These are phyloP conservation scores for Cotesia typhae DNA, from an alignment of 1,140 invertebrate genomes.

Conservation along the genomic window DNA sequence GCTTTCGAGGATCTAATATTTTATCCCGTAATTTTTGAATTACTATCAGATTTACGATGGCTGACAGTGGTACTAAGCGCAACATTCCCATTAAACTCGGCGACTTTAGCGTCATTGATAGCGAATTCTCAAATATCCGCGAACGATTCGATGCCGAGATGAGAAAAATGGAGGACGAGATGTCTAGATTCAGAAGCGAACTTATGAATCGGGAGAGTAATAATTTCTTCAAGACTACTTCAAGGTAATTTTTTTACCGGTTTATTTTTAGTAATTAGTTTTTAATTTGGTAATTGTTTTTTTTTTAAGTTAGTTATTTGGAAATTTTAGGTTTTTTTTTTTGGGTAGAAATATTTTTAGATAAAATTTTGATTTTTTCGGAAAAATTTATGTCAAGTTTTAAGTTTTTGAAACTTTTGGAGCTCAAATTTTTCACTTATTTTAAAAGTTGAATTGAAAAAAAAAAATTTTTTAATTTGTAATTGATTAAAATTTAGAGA, in stretches of 20 bases:
- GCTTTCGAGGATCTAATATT: neutral
- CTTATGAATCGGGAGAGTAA: conserved; percentile 91
- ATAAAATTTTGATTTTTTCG: too few relatives aligned
- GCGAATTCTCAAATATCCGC: conserved; percentile 94
- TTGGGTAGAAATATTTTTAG: too few relatives aligned
- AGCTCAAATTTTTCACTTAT: too few relatives aligned
- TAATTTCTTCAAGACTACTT: conserved; percentile 87
- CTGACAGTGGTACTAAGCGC: conserved; percentile 80
- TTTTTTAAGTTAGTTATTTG: too few relatives aligned
- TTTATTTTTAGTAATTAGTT: neutral
- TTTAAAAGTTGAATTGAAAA: too few relatives aligned
- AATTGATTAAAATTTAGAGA: too few relatives aligned
- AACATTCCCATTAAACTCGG: conserved; percentile 94
- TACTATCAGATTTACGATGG: conserved; percentile 67
- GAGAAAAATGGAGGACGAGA: conserved; percentile 98
- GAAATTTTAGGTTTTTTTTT: too few relatives aligned
- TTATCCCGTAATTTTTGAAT: conserved; percentile 10
- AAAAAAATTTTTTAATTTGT: too few relatives aligned
- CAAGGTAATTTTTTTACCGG: conserved; percentile 70
- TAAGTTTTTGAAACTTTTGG: too few relatives aligned
- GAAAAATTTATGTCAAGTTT: too few relatives aligned
- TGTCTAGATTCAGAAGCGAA: conserved; percentile 93
- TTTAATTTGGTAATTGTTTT: neutral
- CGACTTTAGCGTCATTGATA: conserved; percentile 94
- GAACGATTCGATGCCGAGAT: conserved; percentile 96